Conservation (phyloP, 2,797 vertebrate genomes). For the Delichon dasypus region DNA sequence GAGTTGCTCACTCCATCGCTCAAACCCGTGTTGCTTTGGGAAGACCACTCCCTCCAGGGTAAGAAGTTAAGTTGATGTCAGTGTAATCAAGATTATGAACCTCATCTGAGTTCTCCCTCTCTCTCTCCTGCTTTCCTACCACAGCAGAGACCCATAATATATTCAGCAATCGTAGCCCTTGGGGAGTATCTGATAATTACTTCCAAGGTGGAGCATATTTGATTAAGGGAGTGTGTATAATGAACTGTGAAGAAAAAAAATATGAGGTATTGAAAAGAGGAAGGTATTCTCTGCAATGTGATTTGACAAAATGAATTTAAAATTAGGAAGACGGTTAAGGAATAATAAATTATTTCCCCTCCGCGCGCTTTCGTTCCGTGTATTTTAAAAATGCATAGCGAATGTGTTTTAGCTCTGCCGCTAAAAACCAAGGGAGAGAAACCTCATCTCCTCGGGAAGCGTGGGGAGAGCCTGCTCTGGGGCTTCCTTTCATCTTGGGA, state of each 20-base stretch:
- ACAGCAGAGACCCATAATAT: constrained; percentile 31
- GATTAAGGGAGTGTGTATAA: constrained; percentile 70
- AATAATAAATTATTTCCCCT: constrained; percentile 43
- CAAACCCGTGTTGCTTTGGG: not conserved
- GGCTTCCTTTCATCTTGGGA: not conserved
- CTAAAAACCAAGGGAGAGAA: not conserved
- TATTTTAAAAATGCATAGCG: not conserved
- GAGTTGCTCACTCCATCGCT: not conserved
- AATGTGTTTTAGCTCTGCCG: not conserved
- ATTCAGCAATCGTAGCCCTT: constrained; percentile 60
- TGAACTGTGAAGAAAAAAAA: constrained; percentile 68
- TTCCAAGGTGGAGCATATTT: constrained; percentile 74
- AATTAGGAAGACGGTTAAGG: constrained; percentile 42
- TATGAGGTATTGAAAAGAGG: constrained; percentile 40
- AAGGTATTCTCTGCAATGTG: constrained; percentile 36
- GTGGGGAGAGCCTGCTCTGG: not conserved
- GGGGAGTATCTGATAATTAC: constrained; percentile 71
- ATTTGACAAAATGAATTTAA: constrained; percentile 56
- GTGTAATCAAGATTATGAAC: not conserved
- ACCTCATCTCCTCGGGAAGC: not conserved
- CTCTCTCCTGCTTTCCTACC: not conserved
- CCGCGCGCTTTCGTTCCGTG: not conserved
- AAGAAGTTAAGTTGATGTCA: not conserved
- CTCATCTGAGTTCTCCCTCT: not conserved
- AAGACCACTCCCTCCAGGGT: not conserved